A percentile compares a stretch with the other conserved stretches of the same genome.
These are phyloP conservation scores for Galeopsomyia nigrocyanea DNA, from an alignment of 2,888 invertebrate species.

Conservation along the genomic window DNA sequence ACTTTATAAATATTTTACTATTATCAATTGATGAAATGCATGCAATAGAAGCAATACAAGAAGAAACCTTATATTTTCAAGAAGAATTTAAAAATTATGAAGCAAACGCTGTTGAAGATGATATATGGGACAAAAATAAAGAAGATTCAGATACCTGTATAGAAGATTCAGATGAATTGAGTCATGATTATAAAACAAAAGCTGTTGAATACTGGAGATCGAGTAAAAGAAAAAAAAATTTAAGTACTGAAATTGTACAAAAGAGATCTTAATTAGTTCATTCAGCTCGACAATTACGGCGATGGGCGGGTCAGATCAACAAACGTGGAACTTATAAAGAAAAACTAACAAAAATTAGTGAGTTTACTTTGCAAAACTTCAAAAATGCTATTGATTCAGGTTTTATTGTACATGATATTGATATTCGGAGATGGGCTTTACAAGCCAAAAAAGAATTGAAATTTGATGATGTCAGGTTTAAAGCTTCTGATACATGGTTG, in stretches of 20 bases:
- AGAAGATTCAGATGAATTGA: constrained; percentile 11
- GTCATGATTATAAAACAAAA: constrained; percentile 23
- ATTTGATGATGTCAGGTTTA: constrained; percentile 1
- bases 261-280: too few relatives aligned
- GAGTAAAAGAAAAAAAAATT: constrained; percentile 30
- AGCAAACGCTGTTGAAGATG: constrained; percentile 1
- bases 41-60: constrained; percentile 11
- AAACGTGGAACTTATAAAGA: constrained; percentile 28
- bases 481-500: constrained; percentile 25
- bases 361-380: constrained; percentile 20
- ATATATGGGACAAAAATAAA: not conserved
- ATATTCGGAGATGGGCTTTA: constrained; percentile 25
- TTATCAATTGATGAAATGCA: not conserved
- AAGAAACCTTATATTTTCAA: constrained; percentile 7
- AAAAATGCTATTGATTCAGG: constrained; percentile 7
- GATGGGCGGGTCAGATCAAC: constrained; percentile 12
- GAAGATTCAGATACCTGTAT: not conserved
- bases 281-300: constrained; percentile 19
- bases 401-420: constrained; percentile 19
- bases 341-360: constrained; percentile 21
- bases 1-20: too few relatives aligned
- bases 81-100: constrained; percentile 7
- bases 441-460: constrained; percentile 16
- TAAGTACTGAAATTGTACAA: too few relatives aligned
- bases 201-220: constrained; percentile 32